Base-by-base conservation (phyloP, 2,797 vertebrate species). In the Ispidina lecontei region DNA sequence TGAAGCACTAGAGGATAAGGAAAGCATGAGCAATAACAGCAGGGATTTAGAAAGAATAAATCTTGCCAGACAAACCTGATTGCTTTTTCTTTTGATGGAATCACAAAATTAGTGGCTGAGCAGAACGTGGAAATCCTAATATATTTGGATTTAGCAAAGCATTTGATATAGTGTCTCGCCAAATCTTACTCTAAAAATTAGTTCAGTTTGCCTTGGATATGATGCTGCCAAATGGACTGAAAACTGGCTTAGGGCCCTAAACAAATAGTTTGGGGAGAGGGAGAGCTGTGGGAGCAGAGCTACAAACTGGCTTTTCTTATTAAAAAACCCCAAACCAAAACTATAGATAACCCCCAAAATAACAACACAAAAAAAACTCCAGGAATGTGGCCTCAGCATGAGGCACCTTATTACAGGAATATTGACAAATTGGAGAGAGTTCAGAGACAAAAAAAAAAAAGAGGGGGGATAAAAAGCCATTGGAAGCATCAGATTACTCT, bases 21-120 rank as follows among this genome's bases (percentile, higher is more conserved):
- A 73, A 92, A 94, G 90, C 95, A 92, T 90, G 88, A 96, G 91
- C 84, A 92, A 95, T 96, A 96, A 93, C 91, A 96, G 93, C 84
- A 84, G 90, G 95, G 95, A 95, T 93, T 95, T 97, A 95, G 90
- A 47, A 92, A 87, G 91, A 95, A 94, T 95, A 93, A 94, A 92
- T 95, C 95, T 95, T 88, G 78, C 95, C 94, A 93, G 93, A 95
- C 88, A 97, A 94, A 97, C 83, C 90, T 94, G 91, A 97, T 96
- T 96, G 93, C 92, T 95, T 96, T 96, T 96, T 91, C 89, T 93
- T 95, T 89, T 95, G 95, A 95, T 91, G 92, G 94, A 96, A 97
- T 95, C 80, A 3, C 80, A 73, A 94, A 96, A 97, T 96, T 93
- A 94, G 95, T 86, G 87, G 76, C 95, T 94, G 93, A 95, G 87